Conservation (phyloP, 1,140 invertebrate genomes). For the Dendrolimus punctatus region DNA sequence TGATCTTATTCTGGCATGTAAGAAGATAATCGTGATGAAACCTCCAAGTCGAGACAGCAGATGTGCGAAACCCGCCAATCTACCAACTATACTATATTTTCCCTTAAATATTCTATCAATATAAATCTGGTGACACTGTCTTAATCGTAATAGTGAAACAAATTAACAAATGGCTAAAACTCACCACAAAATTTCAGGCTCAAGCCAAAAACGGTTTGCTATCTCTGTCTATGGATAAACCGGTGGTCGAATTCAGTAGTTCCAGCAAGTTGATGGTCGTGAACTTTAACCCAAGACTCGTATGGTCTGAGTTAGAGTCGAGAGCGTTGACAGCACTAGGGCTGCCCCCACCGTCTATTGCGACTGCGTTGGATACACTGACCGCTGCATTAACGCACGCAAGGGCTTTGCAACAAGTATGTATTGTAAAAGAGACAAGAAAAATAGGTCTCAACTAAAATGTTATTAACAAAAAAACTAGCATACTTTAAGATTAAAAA, state of each 20-base stretch:
- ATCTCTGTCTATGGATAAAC: conserved; percentile 67
- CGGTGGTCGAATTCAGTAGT: conserved; percentile 72
- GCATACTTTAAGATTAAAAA: too few species aligned
- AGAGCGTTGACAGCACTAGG: conserved; percentile 86
- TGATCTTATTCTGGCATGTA: too few species aligned
- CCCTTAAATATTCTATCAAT: too few species aligned
- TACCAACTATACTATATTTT: too few species aligned
- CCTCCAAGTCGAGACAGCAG: too few species aligned
- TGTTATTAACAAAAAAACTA: too few species aligned
- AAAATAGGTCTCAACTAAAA: too few species aligned
- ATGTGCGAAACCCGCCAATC: too few species aligned
- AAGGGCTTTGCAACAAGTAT: conserved; percentile 87
- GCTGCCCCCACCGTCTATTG: conserved; percentile 84
- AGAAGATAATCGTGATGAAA: too few species aligned
- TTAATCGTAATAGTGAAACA: too few species aligned
- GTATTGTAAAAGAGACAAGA: background rate
- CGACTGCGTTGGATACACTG: conserved; percentile 76
- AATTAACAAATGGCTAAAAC: too few species aligned
- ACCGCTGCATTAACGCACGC: conserved; percentile 86
- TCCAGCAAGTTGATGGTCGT: conserved; percentile 61
- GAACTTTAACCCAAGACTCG: conserved; percentile 70
- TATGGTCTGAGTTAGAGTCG: conserved; percentile 81
- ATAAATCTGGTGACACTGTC: too few species aligned
- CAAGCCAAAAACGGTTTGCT: conserved; percentile 66
- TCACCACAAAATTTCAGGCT: conserved; percentile 35